Base-by-base conservation (phyloP, 2,797 vertebrate species). In the Malurus leucopterus region DNA sequence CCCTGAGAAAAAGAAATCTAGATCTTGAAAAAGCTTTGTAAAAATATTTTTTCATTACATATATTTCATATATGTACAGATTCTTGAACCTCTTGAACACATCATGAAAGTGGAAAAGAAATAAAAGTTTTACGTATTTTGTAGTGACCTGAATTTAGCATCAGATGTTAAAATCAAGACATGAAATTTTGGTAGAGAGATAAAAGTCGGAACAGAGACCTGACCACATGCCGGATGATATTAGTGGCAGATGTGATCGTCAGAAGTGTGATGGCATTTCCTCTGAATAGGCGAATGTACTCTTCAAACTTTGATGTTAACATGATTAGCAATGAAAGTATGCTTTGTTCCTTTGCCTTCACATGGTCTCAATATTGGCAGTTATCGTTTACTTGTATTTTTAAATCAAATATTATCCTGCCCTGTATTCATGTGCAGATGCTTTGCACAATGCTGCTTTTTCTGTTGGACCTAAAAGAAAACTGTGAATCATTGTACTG, bases 191-290 rank as follows among this genome's bases (percentile, higher is more conserved):
- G 95, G 95, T 94, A 69, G 95, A 92, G 94, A 97, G 96, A 97
- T 96, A 97, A 97, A 98, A 97, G 97, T 81, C 64, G 3, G 77
- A 95, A 91, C 89, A 95, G 93, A 96, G 95, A 96, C 93, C 94
- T 97, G 97, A 96, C 96, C 97, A 95, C 96, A 96, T 96, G 97
- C 96, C 84, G 95, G 96, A 96, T 93, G 96, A 96, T 97, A 97
- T 97, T 97, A 95, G 96, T 95, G 97, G 97, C 98, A 98, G 98
- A 98, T 98, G 98, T 96, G 97, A 97, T 97, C 97, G 94, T 95
- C 96, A 97, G 98, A 98, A 97, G 96, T 96, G 97, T 95, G 95
- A 98, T 98, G 98, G 98, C 97, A 98, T 98, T 98, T 98, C 98
- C 98, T 98, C 97, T 97, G 96, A 97, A 98, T 97, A 97, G 96